Percentiles rank a stretch among this genome's conserved stretches.
These are phyloP conservation scores for Bubalus kerabau DNA, from an alignment of 2,113 vertebrate genomes.

Conservation along the genomic window DNA sequence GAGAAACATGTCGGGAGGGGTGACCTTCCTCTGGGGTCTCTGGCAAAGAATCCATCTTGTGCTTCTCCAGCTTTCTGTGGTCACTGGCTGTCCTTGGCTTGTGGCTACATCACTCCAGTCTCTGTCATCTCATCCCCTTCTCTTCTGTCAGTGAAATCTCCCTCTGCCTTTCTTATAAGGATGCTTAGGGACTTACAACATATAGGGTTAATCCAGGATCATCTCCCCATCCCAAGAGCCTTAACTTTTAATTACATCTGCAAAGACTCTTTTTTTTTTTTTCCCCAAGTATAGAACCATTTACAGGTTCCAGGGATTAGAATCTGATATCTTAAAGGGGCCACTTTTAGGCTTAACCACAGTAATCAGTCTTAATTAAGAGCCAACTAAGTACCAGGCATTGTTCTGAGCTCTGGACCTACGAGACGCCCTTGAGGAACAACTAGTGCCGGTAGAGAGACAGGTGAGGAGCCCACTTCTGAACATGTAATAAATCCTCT, in stretches of 20 bases:
- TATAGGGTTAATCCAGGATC: background rate
- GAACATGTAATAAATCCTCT: background rate
- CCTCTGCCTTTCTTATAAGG: background rate
- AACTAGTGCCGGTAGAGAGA: background rate
- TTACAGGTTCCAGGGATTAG: background rate
- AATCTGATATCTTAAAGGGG: background rate
- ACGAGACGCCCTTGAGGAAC: background rate
- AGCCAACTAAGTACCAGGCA: background rate
- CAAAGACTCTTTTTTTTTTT: background rate
- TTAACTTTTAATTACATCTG: background rate
- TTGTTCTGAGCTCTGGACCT: background rate
- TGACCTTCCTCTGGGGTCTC: background rate
- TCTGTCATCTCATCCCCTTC: background rate
- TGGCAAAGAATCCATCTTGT: too few relatives aligned
- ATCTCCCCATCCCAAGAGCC: background rate
- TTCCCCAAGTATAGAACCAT: background rate
- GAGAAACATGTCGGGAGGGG: background rate
- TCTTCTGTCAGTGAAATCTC: background rate
- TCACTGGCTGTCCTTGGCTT: background rate
- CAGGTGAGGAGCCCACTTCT: background rate
- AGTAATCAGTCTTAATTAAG: background rate
- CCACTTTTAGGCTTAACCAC: background rate
- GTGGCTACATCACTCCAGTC: accelerated
- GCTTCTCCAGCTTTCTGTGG: background rate
- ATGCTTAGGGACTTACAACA: background rate